Percentiles rank a stretch among this genome's conserved stretches.
Evolutionary conservation across 2,797 vertebrate genomes (phyloP).

Genomic region (Arremon aurantiirostris): DNA sequence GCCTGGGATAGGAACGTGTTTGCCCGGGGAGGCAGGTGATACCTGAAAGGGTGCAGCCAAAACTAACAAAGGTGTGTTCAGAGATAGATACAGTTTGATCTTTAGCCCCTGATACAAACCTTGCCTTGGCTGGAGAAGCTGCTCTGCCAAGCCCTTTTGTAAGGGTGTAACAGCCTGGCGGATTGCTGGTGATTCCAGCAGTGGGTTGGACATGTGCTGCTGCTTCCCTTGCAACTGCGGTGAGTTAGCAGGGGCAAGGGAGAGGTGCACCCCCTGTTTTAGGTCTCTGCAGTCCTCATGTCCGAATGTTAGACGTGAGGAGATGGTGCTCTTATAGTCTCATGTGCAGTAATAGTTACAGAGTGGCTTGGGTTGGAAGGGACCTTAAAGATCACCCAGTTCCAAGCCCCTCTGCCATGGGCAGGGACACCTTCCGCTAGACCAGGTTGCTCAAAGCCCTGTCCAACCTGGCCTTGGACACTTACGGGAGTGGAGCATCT

Average conservation of each 20-base stretch:
- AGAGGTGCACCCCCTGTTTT: background rate
- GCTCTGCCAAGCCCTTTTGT: background rate
- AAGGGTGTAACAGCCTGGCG: background rate
- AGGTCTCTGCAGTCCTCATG: background rate
- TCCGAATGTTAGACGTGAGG: background rate
- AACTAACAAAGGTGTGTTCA: conserved; percentile 65
- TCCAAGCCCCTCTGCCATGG: background rate
- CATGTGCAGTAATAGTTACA: background rate
- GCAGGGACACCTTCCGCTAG: background rate
- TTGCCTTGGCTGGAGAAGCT: background rate
- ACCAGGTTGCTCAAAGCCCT: background rate
- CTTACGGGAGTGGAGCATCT: background rate
- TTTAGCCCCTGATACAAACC: conserved; percentile 34
- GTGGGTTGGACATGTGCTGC: background rate
- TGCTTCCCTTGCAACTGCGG: background rate
- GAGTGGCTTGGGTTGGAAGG: background rate
- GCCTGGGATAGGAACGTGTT: background rate
- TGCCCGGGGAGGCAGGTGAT: conserved; percentile 49
- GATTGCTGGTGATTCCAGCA: background rate
- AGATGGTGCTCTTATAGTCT: background rate
- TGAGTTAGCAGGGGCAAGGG: background rate
- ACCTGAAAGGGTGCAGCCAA: conserved; percentile 56
- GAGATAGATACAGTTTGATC: conserved; percentile 33
- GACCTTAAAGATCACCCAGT: background rate
- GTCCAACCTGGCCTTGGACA: background rate